Conservation (phyloP, 2,113 vertebrate genomes). For the Cairina moschata region DNA sequence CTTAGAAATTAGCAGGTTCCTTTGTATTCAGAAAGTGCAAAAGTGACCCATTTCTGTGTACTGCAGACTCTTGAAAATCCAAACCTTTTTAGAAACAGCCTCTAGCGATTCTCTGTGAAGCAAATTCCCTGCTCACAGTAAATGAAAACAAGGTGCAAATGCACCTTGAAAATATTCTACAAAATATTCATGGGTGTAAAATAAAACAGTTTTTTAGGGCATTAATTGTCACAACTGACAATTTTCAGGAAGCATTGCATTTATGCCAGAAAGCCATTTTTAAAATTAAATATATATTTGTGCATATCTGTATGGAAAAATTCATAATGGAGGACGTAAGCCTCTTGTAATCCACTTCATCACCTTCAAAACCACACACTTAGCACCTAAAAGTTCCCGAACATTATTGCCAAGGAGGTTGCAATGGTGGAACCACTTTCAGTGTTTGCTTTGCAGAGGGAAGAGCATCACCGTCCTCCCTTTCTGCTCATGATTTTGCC, state of each 20-base stretch:
- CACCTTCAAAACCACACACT: not conserved
- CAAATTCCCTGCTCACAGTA: not conserved
- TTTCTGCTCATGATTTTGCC: not conserved
- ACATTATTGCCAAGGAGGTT: rapidly evolving
- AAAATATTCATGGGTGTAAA: not conserved
- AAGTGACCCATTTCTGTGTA: not conserved
- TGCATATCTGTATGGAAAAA: not conserved
- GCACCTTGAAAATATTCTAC: not conserved
- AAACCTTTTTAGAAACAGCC: not conserved
- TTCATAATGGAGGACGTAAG: not conserved
- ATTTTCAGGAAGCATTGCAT: not conserved
- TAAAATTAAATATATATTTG: not conserved
- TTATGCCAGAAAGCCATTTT: not conserved
- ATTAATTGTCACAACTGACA: not conserved
- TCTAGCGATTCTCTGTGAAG: not conserved
- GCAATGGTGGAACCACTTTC: not conserved
- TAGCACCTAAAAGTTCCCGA: not conserved
- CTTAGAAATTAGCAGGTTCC: not conserved
- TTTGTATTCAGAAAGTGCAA: not conserved
- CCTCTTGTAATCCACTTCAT: not conserved
- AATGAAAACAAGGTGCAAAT: not conserved
- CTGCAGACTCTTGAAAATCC: not conserved
- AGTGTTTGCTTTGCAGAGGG: not conserved
- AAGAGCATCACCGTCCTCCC: rapidly evolving
- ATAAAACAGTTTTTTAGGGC: not conserved